Conservation (phyloP, 2,888 invertebrate genomes). For the Colletes collaris region DNA sequence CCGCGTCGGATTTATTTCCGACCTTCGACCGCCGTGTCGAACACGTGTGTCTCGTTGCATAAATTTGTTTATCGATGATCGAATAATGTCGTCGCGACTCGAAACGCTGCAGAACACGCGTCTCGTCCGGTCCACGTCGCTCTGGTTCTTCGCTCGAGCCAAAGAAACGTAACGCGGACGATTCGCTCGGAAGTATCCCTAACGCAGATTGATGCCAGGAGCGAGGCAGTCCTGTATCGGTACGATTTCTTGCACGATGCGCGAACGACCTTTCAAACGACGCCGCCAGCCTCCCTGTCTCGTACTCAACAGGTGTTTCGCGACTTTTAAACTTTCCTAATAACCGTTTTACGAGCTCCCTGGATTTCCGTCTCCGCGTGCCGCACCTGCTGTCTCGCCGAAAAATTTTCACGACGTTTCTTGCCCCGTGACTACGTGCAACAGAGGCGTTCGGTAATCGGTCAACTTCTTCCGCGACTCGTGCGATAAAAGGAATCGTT, state of each 20-base stretch:
- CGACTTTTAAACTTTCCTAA: slow-evolving; percentile 63
- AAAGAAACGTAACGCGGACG: no score
- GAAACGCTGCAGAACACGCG: no score
- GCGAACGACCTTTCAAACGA: slow-evolving; percentile 35
- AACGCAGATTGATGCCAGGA: no score
- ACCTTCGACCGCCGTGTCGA: slow-evolving; percentile 1
- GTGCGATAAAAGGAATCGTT: no score
- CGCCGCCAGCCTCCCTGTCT: slow-evolving; percentile 13
- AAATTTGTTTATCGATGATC: no score
- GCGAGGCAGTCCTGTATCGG: slow-evolving; percentile 3
- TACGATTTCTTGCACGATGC: slow-evolving; percentile 25
- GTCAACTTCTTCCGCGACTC: no score
- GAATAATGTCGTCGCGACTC: no score
- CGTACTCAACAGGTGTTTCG: slow-evolving; percentile 68
- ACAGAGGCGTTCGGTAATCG: no score
- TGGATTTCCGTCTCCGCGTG: background rate
- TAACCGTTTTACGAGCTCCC: slow-evolving; percentile 52
- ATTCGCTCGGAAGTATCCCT: no score
- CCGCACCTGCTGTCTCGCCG: slow-evolving; percentile 5
- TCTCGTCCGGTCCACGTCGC: no score
- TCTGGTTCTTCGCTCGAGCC: no score
- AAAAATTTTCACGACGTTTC: slow-evolving; percentile 8
- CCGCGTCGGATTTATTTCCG: slow-evolving; percentile 30
- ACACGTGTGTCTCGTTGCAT: no score
- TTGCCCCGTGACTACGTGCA: background rate